Conservation (phyloP, 1,140 invertebrate species). For the Stenopsyche tienmushanensis region DNA sequence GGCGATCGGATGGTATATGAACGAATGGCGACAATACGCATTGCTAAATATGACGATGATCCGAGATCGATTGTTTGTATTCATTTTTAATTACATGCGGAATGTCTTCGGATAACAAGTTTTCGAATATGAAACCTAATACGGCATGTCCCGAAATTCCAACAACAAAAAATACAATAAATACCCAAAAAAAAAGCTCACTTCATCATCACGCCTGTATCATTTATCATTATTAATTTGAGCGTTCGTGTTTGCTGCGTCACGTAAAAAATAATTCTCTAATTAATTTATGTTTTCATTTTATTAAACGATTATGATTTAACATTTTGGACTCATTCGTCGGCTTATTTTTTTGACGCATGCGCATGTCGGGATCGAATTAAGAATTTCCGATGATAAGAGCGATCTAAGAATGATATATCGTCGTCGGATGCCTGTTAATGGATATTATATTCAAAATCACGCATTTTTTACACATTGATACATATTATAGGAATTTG, state of each 20-base stretch:
- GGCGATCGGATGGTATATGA: too few species aligned
- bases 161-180: neutral
- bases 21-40: too few species aligned
- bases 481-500: slow-evolving; percentile 9
- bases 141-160: neutral
- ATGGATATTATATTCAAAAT: slow-evolving; percentile 9
- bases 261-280: slow-evolving; percentile 23
- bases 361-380: too few species aligned
- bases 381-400: too few species aligned
- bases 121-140: slow-evolving; percentile 17
- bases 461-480: slow-evolving; percentile 3
- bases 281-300: slow-evolving; percentile 36
- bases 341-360: neutral
- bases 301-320: slow-evolving; percentile 3
- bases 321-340: slow-evolving; percentile 14
- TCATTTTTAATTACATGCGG: too few species aligned
- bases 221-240: slow-evolving; percentile 33
- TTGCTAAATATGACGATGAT: too few species aligned
- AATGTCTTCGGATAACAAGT: slow-evolving; percentile 4
- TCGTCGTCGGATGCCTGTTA: slow-evolving; percentile 4
- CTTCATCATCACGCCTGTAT: slow-evolving; percentile 17
- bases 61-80: too few species aligned
- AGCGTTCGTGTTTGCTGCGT: slow-evolving; percentile 3
- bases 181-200: neutral
- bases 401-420: too few species aligned